Evolutionary conservation across 2,888 invertebrate species (phyloP).

Genomic region (Drosophila parthenogenetica): DNA sequence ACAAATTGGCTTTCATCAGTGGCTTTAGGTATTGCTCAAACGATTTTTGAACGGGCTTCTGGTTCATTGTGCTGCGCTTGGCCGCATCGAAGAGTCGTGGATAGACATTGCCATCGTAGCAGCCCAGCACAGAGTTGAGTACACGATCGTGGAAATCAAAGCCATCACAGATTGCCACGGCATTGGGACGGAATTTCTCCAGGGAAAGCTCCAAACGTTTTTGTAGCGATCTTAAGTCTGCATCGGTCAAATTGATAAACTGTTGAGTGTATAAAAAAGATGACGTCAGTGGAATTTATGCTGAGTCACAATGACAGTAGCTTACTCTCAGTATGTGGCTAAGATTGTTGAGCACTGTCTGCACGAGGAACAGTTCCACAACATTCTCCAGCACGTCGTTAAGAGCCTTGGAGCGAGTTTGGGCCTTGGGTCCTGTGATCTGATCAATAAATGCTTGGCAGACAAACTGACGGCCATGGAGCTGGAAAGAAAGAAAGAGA

Average conservation of each 20-base stretch:
- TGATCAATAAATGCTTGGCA: constrained; percentile 88
- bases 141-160: constrained; percentile 94
- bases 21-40: constrained; percentile 91
- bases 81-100: constrained; percentile 92
- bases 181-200: constrained; percentile 91
- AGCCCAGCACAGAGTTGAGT: constrained; percentile 90
- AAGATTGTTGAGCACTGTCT: constrained; percentile 90
- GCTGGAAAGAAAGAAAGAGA: constrained; percentile 85
- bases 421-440: constrained; percentile 85
- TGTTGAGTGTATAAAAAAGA: constrained; percentile 16
- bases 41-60: constrained; percentile 90
- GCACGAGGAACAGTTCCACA: constrained; percentile 91
- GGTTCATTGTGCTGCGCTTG: constrained; percentile 92
- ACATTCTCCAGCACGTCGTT: constrained; percentile 89
- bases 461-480: constrained; percentile 93
- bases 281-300: too few species aligned
- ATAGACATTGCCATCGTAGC: constrained; percentile 94
- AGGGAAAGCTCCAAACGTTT: constrained; percentile 90
- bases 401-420: constrained; percentile 87
- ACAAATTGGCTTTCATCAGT: constrained; percentile 91
- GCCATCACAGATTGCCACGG: constrained; percentile 95
- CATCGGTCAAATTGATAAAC: constrained; percentile 73
- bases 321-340: constrained; percentile 92
- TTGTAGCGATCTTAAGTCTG: constrained; percentile 86
- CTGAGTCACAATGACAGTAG: neutral